Conservation (phyloP, 2,113 vertebrate genomes). For the Daphoenositta chrysoptera region DNA sequence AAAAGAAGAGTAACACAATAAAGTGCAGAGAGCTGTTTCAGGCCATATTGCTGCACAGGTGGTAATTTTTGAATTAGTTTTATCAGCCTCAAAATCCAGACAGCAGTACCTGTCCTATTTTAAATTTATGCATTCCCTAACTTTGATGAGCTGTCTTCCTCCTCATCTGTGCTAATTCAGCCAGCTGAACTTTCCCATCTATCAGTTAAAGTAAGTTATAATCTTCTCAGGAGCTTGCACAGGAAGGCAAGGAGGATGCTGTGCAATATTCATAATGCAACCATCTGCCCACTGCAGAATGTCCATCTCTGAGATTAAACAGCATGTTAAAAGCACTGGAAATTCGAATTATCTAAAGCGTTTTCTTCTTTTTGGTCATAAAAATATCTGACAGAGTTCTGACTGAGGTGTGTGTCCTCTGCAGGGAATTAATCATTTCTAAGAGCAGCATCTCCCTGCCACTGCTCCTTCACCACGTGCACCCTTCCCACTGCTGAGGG, state of each 20-base stretch:
- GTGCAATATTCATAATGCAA: background rate
- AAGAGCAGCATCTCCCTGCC: background rate
- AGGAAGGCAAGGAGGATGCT: background rate
- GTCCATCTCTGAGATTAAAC: background rate
- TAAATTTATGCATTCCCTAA: background rate
- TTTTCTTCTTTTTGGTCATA: background rate
- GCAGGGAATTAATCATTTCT: fast-evolving
- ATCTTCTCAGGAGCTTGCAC: background rate
- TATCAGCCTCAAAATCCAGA: background rate
- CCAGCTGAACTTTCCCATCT: background rate
- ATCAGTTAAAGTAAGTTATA: background rate
- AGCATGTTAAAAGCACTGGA: background rate
- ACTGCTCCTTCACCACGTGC: background rate
- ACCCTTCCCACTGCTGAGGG: background rate
- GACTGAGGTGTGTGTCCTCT: background rate
- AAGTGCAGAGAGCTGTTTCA: background rate
- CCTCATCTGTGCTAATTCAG: background rate
- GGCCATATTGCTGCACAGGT: background rate
- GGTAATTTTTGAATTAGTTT: background rate
- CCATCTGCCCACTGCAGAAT: background rate
- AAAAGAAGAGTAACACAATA: background rate
- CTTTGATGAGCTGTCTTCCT: background rate
- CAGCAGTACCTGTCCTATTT: background rate
- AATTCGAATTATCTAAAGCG: background rate
- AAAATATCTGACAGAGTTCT: background rate